Percentiles rank a stretch among this genome's conserved stretches.
phyloP scores from a whole-genome alignment of 2,113 vertebrate genomes.

The Illadopsis cleaveri region DNA sequence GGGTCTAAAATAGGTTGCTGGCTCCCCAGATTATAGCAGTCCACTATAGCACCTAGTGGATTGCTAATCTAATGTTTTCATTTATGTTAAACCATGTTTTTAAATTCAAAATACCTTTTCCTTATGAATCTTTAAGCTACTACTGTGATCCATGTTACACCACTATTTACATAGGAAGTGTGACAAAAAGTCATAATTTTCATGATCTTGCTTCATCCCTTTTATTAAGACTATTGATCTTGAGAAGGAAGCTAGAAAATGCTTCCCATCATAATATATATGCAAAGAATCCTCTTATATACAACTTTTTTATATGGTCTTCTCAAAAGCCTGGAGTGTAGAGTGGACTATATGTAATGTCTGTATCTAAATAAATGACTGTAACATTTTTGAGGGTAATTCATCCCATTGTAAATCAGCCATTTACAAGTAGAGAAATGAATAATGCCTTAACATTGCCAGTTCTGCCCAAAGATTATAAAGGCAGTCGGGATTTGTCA shows the following conservation, averaged over 20 bases:
- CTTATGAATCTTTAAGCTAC: background rate
- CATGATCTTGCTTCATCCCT: background rate
- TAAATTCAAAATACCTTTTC: background rate
- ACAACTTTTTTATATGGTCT: background rate
- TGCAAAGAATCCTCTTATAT: background rate
- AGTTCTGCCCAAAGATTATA: background rate
- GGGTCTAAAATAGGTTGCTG: background rate
- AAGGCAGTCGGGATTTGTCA: background rate
- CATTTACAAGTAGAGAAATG: background rate
- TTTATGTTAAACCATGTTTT: background rate
- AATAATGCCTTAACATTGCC: background rate
- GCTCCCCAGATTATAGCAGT: background rate
- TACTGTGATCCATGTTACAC: background rate
- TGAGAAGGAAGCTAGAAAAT: background rate
- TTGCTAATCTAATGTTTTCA: background rate
- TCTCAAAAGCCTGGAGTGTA: background rate
- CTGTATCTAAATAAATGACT: background rate
- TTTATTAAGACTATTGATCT: background rate
- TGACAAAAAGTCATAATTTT: background rate
- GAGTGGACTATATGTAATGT: background rate
- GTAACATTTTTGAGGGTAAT: background rate
- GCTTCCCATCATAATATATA: background rate
- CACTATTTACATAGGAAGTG: background rate
- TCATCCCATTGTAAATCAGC: background rate
- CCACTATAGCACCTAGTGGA: background rate